A percentile compares a stretch with the other conserved stretches of the same genome.
Evolutionary conservation across 2,113 vertebrate genomes (phyloP).

Genomic region (Marcusenius ussheri): DNA sequence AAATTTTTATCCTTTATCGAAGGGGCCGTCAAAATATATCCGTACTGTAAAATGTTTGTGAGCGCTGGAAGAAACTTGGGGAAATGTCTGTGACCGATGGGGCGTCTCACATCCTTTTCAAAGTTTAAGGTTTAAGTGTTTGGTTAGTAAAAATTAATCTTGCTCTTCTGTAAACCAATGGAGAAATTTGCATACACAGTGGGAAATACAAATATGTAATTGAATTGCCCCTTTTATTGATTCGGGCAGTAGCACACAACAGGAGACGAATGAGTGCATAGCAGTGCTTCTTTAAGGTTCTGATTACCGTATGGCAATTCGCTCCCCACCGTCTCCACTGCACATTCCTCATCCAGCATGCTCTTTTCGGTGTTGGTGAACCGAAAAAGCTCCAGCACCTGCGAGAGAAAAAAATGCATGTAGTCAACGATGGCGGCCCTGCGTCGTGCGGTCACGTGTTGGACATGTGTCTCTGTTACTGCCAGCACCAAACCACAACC

Average conservation of each 20-base stretch:
- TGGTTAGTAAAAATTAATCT: slow-evolving; percentile 27
- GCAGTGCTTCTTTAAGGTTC: slow-evolving; percentile 15
- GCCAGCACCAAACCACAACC: too few species aligned
- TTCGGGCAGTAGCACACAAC: slow-evolving; percentile 18
- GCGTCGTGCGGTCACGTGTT: not conserved
- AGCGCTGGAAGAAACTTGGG: not conserved
- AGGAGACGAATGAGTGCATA: slow-evolving; percentile 17
- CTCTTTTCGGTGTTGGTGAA: not conserved
- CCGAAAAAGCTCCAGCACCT: not conserved
- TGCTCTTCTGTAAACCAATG: slow-evolving; percentile 18
- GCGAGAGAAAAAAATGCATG: not conserved
- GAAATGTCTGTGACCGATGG: not conserved
- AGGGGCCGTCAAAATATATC: not conserved
- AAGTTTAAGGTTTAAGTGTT: not conserved
- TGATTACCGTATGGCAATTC: slow-evolving; percentile 15
- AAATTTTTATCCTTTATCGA: not conserved
- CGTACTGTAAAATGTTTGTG: not conserved
- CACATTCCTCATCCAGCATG: not conserved
- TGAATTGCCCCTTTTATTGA: slow-evolving; percentile 31
- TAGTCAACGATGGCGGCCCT: not conserved
- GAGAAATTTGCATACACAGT: slow-evolving; percentile 22
- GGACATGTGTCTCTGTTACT: not conserved
- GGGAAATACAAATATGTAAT: slow-evolving; percentile 26
- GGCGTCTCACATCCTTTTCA: not conserved
- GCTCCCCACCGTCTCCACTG: not conserved